Evolutionary conservation across 1,140 invertebrate species (phyloP).

Genomic region (Drosophila bocki): DNA sequence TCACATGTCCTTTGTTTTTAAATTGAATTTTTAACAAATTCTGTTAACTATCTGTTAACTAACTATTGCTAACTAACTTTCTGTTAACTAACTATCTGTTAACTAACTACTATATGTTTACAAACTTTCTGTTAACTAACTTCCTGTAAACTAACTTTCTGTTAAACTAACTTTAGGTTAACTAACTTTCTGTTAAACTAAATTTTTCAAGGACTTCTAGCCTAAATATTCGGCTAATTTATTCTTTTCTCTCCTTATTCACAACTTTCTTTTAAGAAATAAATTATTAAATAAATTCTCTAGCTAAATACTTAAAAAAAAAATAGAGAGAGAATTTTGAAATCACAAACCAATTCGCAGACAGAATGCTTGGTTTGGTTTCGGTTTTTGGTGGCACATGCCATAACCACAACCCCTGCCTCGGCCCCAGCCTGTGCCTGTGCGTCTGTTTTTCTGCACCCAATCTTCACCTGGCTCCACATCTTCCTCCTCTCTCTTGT

Average conservation of each 20-base stretch:
- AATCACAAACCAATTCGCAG: slow-evolving; percentile 16
- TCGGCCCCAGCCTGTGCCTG: neutral
- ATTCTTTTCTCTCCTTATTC: neutral
- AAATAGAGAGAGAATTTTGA: neutral
- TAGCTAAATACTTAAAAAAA: neutral
- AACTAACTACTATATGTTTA: too few species aligned
- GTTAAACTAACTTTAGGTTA: too few species aligned
- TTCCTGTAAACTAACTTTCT: too few species aligned
- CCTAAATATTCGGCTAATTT: too few species aligned
- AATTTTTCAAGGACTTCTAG: too few species aligned
- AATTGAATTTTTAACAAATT: too few species aligned
- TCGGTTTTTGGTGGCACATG: slow-evolving; percentile 66
- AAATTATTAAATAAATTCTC: neutral
- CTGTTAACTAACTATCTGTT: too few species aligned
- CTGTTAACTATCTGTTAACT: too few species aligned
- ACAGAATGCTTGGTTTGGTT: slow-evolving; percentile 54
- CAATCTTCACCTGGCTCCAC: slow-evolving; percentile 46
- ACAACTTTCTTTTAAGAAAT: neutral
- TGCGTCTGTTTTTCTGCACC: slow-evolving; percentile 40
- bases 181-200: too few species aligned
- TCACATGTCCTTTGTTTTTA: too few species aligned
- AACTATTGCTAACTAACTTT: too few species aligned
- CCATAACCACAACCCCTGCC: slow-evolving; percentile 53
- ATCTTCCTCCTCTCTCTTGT: slow-evolving; percentile 7
- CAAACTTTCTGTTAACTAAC: too few species aligned